Percentiles rank a stretch among this genome's conserved stretches.
Evolutionary conservation across 2,113 vertebrate species (phyloP).

Genomic region (Panurus biarmicus): DNA sequence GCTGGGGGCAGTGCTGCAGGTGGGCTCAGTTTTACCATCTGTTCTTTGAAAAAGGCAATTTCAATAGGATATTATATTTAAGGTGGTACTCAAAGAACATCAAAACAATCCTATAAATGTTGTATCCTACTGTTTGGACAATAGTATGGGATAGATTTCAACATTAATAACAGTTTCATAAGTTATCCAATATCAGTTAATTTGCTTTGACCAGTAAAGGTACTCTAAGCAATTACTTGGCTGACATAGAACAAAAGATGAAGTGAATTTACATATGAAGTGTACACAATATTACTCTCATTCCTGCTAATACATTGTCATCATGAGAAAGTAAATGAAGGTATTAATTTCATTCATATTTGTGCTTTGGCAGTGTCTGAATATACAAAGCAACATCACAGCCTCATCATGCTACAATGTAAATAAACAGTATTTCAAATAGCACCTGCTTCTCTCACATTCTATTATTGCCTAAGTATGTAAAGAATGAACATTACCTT

Average conservation of each 20-base stretch:
- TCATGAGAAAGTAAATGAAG: conserved; percentile 3
- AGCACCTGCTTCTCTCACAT: background rate
- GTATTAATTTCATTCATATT: conserved; percentile 28
- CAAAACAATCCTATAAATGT: background rate
- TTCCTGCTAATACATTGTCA: background rate
- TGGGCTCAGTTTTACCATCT: background rate
- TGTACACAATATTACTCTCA: background rate
- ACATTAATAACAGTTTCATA: background rate
- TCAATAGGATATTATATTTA: background rate
- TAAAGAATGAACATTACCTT: background rate
- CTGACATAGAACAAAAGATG: background rate
- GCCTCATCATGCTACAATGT: background rate
- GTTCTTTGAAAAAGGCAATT: background rate
- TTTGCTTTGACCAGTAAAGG: conserved; percentile 5
- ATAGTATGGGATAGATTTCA: background rate
- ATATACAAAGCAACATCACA: conserved; percentile 18
- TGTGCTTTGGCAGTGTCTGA: background rate
- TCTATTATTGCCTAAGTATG: background rate
- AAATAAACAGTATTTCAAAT: conserved; percentile 28
- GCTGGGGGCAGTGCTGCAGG: background rate
- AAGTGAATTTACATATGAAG: background rate
- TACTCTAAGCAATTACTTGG: background rate
- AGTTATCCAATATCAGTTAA: background rate
- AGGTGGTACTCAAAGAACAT: background rate
- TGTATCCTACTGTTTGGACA: background rate